Base-by-base conservation (phyloP, 2,113 vertebrate genomes). In the Eulemur rufifrons region DNA sequence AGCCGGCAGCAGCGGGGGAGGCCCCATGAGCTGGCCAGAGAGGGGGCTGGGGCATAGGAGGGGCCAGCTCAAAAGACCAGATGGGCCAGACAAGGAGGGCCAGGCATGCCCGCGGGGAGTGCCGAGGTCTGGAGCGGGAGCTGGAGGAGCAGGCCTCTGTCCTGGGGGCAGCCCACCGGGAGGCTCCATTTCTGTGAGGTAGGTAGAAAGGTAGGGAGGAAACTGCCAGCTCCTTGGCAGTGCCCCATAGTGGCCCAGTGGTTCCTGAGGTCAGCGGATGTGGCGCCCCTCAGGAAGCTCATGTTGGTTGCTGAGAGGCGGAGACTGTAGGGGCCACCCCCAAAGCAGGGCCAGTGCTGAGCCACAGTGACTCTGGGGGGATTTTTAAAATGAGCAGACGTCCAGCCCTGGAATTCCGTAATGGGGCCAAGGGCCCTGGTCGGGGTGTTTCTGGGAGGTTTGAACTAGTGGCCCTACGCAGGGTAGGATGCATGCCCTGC, bases 311-410 rank as follows among this genome's bases (percentile, higher is more conserved):
- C 47, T 20, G 50, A 56, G 52, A 32, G 80, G 32, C 8, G 2
- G n/a, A 52, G 74, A 34, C 82, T 34, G 80, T 20, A 1, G 18
- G 64, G 37, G 29, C 52, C 15, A 27, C 37, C 59, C 1, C 4
- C 61, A 39, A 13, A 63, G 63, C 20, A 13, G 27, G 29, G 10
- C 1, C 0, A 11, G 42, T 17, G 14, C 61, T 5, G 63, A 61
- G 76, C 14, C 32, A 0, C 0, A 3, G 68, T 0, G 10, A 25
- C 23, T 39, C 50, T 23, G n/a, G 61, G 56, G 73, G 5, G 34
- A 18, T 21, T 68, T 54, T 64, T 17, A 5, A 1, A n/a, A 3
- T 0, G 0, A 63, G 91, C 27, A 39, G 29, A 23, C 0, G 3
- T 50, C 27, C 21, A 5, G 11, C 32, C 32, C 42, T 54, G 52